Base-by-base conservation (phyloP, 2,797 vertebrate species). In the Alfaro cultratus region DNA sequence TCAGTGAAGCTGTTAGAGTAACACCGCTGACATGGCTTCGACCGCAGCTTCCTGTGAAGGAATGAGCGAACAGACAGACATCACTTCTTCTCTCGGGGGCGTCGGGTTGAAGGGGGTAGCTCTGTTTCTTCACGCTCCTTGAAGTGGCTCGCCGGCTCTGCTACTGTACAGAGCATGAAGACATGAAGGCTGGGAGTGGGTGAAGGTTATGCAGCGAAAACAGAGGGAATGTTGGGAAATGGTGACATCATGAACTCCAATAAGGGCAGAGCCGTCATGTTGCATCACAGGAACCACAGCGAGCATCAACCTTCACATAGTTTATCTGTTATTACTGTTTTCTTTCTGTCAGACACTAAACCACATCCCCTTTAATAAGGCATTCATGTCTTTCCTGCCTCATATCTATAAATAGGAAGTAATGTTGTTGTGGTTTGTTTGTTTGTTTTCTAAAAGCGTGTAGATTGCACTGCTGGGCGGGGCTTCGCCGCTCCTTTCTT, bases 61-160 rank as follows among this genome's bases (percentile, higher is more conserved):
- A 88, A 74, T 73, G 80, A 81, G 77, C 68, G 70, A 82, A 81
- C 31, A 83, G 81, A 74, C 41, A 80, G 74, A 79, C 75, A 70
- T 85, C 62, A 67, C 51, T 90, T 79, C 84, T 84, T 80, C 80
- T 78, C 83, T 84, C 26, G 88, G 91, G 90, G 93, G 95, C 93
- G 96, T 95, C 85, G 86, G 84, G 90, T 89, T 82, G 85, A 94
- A 93, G 78, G 75, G 85, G 82, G 78, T 68, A 77, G 68, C 15
- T 9, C 68, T 80, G 74, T 70, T 45, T 57, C 64, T 81, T 92
- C 86, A 87, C 80, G 34, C 72, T 73, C 81, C 91, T 91, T 96
- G 95, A 96, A 96, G 95, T 96, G 94, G 95, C 91, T 94, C 88
- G 68, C 76, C 81, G 75, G 88, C 86, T 89, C 85, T 88, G 95